Evolutionary conservation across 2,113 vertebrate species (phyloP).

Genomic region (Callocephalon fimbriatum): DNA sequence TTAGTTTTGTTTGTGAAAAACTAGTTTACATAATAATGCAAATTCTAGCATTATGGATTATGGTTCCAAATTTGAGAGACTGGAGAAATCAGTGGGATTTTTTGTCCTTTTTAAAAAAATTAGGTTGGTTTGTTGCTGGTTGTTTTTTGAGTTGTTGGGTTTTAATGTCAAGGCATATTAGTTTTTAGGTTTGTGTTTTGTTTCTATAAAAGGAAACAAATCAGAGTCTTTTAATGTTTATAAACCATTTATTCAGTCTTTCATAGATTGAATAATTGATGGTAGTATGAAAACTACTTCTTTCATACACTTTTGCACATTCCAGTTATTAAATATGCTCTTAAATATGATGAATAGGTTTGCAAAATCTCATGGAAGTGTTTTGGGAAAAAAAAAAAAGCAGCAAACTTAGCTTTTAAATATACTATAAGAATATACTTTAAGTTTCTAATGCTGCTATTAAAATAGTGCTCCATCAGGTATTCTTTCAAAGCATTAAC

Average conservation of each 20-base stretch:
- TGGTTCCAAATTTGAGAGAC: slow-evolving; percentile 60
- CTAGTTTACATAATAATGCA: slow-evolving; percentile 88
- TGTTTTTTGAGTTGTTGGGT: not conserved
- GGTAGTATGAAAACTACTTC: not conserved
- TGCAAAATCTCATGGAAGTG: not conserved
- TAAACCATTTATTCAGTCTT: not conserved
- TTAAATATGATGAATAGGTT: not conserved
- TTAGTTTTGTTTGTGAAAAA: slow-evolving; percentile 89
- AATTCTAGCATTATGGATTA: slow-evolving; percentile 78
- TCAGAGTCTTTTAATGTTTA: not conserved
- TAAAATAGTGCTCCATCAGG: not conserved
- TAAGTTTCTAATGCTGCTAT: not conserved
- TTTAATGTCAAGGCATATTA: not conserved
- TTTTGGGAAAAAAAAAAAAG: not conserved
- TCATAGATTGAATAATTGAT: slow-evolving; percentile 6
- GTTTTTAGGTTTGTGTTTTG: slow-evolving; percentile 15
- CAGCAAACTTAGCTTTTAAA: not conserved
- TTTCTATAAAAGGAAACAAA: not conserved
- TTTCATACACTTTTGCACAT: not conserved
- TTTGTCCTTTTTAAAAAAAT: not conserved
- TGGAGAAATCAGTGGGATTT: not conserved
- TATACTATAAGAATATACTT: not conserved
- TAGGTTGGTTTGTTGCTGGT: not conserved
- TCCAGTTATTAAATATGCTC: not conserved
- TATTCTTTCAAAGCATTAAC: slow-evolving; percentile 19